phyloP scores from a whole-genome alignment of 2,888 invertebrate genomes.

The Apeira syringaria region DNA sequence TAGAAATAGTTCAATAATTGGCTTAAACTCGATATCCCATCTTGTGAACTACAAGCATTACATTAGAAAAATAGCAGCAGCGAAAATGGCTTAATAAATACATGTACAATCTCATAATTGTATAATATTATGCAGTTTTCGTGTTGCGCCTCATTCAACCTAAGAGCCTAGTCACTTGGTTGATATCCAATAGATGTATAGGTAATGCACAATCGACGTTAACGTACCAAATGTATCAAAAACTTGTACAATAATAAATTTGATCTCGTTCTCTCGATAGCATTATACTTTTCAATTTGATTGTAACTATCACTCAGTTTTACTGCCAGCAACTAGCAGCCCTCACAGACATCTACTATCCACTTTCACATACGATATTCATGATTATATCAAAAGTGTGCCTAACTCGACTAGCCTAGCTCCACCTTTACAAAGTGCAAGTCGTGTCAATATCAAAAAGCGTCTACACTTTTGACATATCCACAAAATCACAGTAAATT shows the following conservation, averaged over 20 bases:
- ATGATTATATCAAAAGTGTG: slow-evolving; percentile 54
- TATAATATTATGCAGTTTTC: slow-evolving; percentile 64
- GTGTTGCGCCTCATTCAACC: slow-evolving; percentile 57
- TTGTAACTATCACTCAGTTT: slow-evolving; percentile 81
- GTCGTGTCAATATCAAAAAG: slow-evolving; percentile 28
- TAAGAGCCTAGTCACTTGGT: too few species aligned
- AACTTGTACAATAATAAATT: slow-evolving; percentile 74
- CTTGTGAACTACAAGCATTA: slow-evolving; percentile 62
- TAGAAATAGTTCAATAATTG: too few species aligned
- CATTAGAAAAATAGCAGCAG: slow-evolving; percentile 78
- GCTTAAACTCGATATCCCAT: slow-evolving; percentile 10
- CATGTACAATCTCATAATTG: slow-evolving; percentile 68
- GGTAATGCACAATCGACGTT: slow-evolving; percentile 43
- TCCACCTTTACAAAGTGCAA: slow-evolving; percentile 54
- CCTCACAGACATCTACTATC: slow-evolving; percentile 58
- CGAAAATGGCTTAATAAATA: slow-evolving; percentile 73
- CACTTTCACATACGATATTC: slow-evolving; percentile 56
- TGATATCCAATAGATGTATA: slow-evolving; percentile 37
- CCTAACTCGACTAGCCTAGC: slow-evolving; percentile 23
- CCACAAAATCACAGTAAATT: slow-evolving; percentile 49
- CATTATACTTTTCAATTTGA: slow-evolving; percentile 73
- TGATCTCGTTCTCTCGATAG: slow-evolving; percentile 53
- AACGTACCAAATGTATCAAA: slow-evolving; percentile 45
- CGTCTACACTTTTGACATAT: slow-evolving; percentile 48
- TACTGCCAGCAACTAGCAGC: slow-evolving; percentile 80